Evolutionary conservation across 2,888 invertebrate genomes (phyloP).

Genomic region (Luperina nickerlii): DNA sequence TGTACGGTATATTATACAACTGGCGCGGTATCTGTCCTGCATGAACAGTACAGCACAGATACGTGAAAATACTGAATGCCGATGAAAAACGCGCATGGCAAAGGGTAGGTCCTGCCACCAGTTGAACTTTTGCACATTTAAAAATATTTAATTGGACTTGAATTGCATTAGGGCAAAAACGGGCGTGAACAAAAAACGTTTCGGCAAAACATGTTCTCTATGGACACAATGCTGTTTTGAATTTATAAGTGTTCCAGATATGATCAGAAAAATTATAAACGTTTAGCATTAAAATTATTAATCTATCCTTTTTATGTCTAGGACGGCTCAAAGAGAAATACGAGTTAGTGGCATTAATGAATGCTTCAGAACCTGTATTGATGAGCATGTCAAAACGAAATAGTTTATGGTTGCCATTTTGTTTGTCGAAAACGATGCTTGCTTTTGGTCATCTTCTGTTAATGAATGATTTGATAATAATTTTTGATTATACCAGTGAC

Average conservation of each 20-base stretch:
- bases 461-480: constrained; percentile 48
- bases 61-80: background rate
- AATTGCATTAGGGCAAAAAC: background rate
- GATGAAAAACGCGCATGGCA: background rate
- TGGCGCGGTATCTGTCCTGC: background rate
- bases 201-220: constrained; percentile 4
- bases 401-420: constrained; percentile 71
- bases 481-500: background rate
- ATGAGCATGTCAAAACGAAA: background rate
- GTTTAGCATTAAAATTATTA: background rate
- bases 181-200: background rate
- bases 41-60: background rate
- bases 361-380: background rate
- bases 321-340: background rate
- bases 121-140: background rate
- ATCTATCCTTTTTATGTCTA: background rate
- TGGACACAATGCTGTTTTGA: constrained; percentile 26
- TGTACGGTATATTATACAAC: background rate
- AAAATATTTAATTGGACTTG: background rate
- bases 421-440: constrained; percentile 63
- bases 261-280: fast-evolving
- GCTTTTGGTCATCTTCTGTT: constrained; percentile 35
- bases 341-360: background rate
- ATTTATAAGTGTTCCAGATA: constrained; percentile 19
- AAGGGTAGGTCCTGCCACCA: background rate